Evolutionary conservation across 1,140 invertebrate species (phyloP), one percentile per base, ranked within the genome.

Genomic region (Lanistes nyassanus): DNA sequence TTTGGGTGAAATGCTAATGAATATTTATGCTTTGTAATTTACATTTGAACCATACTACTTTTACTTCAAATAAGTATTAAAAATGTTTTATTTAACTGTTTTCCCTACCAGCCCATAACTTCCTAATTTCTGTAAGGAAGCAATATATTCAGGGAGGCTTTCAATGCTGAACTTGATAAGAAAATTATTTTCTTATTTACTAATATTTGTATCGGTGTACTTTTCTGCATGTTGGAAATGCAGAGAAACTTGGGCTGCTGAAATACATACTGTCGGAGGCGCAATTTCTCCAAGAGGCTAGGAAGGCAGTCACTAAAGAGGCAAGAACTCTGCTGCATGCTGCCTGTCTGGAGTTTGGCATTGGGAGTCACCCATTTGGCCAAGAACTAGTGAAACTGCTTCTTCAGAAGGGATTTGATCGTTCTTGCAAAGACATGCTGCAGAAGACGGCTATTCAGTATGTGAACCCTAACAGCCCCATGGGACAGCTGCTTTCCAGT

Each of bases 381-480:
- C 26, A 37, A 31, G 70, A 75, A 16, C 69, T 75, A 53, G 67
- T 69, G 13, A 21, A 55, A 47, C 39, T 75, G n/a, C 37, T 77
- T 16, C 36, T 77, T 16, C 37, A 68, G 34, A 73, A 70, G 37
- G 72, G 55, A 66, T 56, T 76, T 39, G 74, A 76, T 74, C 66
- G 68, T 11, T 55, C 42, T 19, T 21, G n/a, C 2, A 66, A 36
- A 9, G 76, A 81, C 68, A 67, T 74, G 13, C 51, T 64, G 56
- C 36, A 56, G 6, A 78, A 76, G 62, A 53, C 64, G 16, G 62
- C 80, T 23, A 67, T 76, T n/a, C 78, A 81, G 21, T 81, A 78
- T 60, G 51, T 78, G 21, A 36, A 58, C 23, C 60, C 64, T 21
- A 72, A 74, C 58, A 77, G 64, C 0, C 66, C 70, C 47, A 56